These are phyloP conservation scores for Megalops cyprinoides DNA, from an alignment of 2,797 vertebrate species.

Conservation along the genomic window DNA sequence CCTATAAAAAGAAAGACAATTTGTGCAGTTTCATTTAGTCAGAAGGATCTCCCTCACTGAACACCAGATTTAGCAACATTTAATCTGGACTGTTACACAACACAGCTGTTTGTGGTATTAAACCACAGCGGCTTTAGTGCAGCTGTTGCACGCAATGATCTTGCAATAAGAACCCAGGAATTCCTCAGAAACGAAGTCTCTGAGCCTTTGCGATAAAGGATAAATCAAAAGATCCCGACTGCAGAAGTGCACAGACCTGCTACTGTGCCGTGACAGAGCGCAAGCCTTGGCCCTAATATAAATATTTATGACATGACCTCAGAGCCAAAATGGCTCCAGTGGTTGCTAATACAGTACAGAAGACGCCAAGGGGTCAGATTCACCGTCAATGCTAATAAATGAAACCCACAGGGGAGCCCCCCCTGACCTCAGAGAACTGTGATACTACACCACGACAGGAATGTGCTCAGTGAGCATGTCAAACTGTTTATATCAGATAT, in stretches of 20 bases:
- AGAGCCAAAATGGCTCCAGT: constrained; percentile 8
- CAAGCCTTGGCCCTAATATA: too few relatives aligned
- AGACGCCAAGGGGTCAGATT: neutral
- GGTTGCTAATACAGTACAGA: neutral
- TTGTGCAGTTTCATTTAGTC: neutral
- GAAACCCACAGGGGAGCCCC: neutral
- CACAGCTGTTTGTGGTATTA: neutral
- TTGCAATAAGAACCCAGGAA: neutral
- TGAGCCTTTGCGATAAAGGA: neutral
- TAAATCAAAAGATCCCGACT: neutral
- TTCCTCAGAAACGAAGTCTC: neutral
- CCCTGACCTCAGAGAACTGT: neutral
- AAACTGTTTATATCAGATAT: constrained; percentile 4
- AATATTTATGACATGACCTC: neutral
- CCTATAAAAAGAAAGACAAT: neutral
- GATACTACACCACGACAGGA: neutral
- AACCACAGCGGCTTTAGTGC: neutral
- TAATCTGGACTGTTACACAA: neutral
- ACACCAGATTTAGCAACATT: neutral
- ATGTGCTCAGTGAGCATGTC: neutral
- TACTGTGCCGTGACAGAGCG: neutral
- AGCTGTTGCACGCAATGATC: neutral
- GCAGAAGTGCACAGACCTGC: neutral
- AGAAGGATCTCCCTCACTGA: neutral
- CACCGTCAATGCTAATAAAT: neutral